Conservation (phyloP, 2,113 vertebrate genomes). For the Enhydra lutris region DNA sequence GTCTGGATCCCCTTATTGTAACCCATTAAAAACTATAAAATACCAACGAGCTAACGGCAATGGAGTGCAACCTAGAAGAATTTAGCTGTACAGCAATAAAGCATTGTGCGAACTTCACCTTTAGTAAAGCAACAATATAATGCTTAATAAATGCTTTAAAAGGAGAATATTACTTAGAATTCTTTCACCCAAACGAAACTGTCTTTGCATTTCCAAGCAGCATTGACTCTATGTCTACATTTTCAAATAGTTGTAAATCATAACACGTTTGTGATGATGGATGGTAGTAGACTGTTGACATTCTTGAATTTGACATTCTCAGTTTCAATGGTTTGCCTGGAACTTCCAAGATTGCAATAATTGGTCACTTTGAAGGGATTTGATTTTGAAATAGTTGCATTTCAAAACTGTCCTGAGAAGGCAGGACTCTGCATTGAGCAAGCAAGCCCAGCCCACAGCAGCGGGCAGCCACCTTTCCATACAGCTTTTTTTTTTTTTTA, state of each 20-base stretch:
- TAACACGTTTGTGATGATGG: neutral
- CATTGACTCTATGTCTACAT: neutral
- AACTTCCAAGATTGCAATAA: neutral
- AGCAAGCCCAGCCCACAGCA: neutral
- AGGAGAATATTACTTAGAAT: constrained; percentile 20
- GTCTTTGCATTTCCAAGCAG: neutral
- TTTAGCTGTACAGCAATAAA: neutral
- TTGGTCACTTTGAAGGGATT: neutral
- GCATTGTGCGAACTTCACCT: neutral
- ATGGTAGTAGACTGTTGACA: neutral
- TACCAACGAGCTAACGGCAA: neutral
- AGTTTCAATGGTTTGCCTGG: neutral
- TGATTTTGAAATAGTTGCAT: neutral
- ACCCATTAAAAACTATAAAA: neutral
- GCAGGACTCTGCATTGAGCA: neutral
- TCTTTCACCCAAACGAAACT: neutral
- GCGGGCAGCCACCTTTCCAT: neutral
- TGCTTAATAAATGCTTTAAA: neutral
- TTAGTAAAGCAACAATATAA: neutral
- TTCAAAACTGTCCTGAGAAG: neutral
- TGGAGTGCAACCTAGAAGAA: neutral
- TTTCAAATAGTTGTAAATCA: neutral
- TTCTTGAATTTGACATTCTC: constrained; percentile 25
- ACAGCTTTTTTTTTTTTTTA: neutral
- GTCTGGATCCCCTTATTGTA: neutral